These are phyloP conservation scores for Yponomeuta cagnagella DNA, from an alignment of 2,888 invertebrate genomes.

Conservation along the genomic window DNA sequence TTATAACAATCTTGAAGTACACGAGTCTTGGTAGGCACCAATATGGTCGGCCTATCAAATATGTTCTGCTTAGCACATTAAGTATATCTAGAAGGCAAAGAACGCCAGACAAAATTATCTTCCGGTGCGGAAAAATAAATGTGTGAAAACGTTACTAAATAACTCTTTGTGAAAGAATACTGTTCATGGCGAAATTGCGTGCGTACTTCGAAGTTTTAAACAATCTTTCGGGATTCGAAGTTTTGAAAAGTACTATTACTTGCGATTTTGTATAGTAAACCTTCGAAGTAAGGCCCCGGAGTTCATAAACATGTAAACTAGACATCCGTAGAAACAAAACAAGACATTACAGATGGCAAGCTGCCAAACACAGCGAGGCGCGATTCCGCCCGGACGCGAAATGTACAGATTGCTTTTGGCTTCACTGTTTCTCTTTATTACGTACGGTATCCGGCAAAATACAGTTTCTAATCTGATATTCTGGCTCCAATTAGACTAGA, in stretches of 20 bases:
- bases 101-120: too few species aligned
- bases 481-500: not conserved
- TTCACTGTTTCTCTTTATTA: slow-evolving; percentile 1
- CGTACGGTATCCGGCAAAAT: not conserved
- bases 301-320: not conserved
- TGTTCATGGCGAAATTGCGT: too few species aligned
- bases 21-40: not conserved
- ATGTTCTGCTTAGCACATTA: too few species aligned
- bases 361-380: not conserved
- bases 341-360: not conserved
- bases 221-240: not conserved
- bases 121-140: too few species aligned
- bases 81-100: too few species aligned
- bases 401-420: slow-evolving; percentile 1
- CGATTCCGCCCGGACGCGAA: not conserved
- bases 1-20: not conserved
- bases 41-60: not conserved
- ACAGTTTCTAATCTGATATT: not conserved
- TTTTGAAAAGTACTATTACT: not conserved
- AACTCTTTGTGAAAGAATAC: too few species aligned
- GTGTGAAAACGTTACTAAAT: too few species aligned
- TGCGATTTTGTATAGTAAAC: not conserved
- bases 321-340: not conserved
- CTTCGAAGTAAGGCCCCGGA: not conserved
- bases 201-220: too few species aligned